Evolutionary conservation across 2,113 vertebrate species (phyloP).

Genomic region (Mionectes macconnelli): DNA sequence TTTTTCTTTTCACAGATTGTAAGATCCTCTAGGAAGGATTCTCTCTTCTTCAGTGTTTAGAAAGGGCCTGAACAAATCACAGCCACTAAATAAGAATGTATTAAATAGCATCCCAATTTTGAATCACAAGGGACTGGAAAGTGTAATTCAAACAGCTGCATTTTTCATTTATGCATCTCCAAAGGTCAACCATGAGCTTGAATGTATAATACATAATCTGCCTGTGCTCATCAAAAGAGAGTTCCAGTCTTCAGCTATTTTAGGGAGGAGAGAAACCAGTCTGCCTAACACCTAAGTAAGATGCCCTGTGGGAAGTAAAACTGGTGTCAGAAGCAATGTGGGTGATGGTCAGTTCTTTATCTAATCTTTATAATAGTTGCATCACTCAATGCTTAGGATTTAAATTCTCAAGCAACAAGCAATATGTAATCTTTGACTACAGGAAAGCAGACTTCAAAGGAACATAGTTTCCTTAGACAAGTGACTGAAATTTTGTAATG

Average conservation of each 20-base stretch:
- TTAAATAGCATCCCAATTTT: conserved; percentile 40
- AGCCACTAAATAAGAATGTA: conserved; percentile 24
- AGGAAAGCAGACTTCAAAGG: conserved; percentile 45
- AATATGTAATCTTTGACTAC: not conserved
- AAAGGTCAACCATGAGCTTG: conserved; percentile 53
- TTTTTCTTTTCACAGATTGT: not conserved
- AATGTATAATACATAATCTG: conserved; percentile 58
- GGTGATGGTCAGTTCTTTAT: not conserved
- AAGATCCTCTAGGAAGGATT: not conserved
- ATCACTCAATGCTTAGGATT: not conserved
- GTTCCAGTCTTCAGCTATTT: not conserved
- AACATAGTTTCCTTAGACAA: not conserved
- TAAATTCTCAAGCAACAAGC: conserved; percentile 8
- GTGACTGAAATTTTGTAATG: not conserved
- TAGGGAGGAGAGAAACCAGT: not conserved
- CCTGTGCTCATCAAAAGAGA: conserved; percentile 9
- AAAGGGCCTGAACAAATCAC: conserved; percentile 23
- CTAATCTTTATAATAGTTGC: not conserved
- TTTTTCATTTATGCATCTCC: conserved; percentile 48
- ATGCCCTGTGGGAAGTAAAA: not conserved
- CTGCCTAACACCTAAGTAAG: not conserved
- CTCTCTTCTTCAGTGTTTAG: not conserved
- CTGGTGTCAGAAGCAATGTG: not conserved
- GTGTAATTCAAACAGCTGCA: conserved; percentile 46
- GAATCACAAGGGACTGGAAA: not conserved